A percentile compares a stretch with the other conserved stretches of the same genome.
Conservation (phyloP, 2,888 invertebrate species). For the Coelinius sp. region DNA sequence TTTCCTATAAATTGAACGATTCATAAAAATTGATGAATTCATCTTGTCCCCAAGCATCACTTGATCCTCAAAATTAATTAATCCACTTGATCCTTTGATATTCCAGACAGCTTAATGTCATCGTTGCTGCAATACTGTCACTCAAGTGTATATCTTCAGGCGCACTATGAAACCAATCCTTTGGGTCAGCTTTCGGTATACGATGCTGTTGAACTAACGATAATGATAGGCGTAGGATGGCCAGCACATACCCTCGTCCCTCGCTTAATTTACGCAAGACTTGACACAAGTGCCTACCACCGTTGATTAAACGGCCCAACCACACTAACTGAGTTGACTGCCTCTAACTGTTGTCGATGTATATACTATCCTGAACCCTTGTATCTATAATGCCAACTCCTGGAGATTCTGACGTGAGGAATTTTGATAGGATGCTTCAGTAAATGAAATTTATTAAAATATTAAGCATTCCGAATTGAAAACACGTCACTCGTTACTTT, state of each 20-base stretch:
- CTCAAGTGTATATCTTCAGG: conserved; percentile 13
- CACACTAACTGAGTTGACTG: conserved; percentile 28
- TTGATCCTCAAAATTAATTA: not conserved
- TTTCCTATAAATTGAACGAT: no score
- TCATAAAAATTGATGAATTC: not conserved
- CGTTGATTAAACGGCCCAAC: conserved; percentile 48
- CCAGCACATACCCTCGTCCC: conserved; percentile 22
- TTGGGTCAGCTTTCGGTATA: conserved; percentile 15
- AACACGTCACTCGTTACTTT: no score
- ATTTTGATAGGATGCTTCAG: conserved; percentile 49
- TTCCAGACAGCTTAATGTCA: not conserved
- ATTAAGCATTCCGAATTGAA: not conserved
- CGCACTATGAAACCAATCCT: conserved; percentile 3
- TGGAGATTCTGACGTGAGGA: conserved; percentile 37
- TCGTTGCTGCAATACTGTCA: conserved; percentile 3
- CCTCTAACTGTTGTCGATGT: conserved; percentile 15
- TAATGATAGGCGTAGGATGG: conserved; percentile 45
- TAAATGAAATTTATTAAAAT: conserved; percentile 23
- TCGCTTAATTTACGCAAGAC: conserved; percentile 48
- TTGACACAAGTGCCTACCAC: conserved; percentile 46
- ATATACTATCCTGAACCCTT: not conserved
- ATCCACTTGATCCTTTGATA: not conserved
- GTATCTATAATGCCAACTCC: conserved; percentile 5
- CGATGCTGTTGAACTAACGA: conserved; percentile 45
- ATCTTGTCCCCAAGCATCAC: no score